Percentiles rank a stretch among this genome's conserved stretches.
Conservation (phyloP, 2,797 vertebrate genomes). For the Sebastolobus alascanus region DNA sequence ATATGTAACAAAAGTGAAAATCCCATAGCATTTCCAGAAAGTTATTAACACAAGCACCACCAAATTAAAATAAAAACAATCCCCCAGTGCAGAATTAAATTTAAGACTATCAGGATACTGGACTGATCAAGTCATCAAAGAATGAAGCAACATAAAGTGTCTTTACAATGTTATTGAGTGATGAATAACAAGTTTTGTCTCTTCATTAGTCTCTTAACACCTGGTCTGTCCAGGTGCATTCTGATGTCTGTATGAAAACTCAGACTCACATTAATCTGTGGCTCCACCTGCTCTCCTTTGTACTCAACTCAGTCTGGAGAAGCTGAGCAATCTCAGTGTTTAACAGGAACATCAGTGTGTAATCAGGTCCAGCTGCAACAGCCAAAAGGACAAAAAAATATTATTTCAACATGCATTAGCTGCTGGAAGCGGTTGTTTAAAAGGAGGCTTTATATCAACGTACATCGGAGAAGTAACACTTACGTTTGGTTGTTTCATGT, state of each 20-base stretch:
- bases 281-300: neutral
- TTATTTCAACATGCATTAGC: neutral
- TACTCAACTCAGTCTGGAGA: neutral
- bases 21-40: neutral
- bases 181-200: neutral
- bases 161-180: neutral
- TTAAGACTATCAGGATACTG: neutral
- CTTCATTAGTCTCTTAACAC: neutral
- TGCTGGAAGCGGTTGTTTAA: neutral
- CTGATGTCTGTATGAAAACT: neutral
- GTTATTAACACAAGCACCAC: neutral
- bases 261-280: neutral
- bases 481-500: slow-evolving; percentile 14
- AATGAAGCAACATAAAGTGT: slow-evolving; percentile 14
- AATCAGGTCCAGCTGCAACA: neutral
- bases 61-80: neutral
- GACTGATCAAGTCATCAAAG: neutral
- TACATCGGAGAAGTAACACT: neutral
- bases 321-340: neutral
- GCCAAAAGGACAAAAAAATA: neutral
- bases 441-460: neutral
- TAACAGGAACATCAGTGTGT: neutral
- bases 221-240: neutral
- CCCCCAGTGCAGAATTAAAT: neutral
- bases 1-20: neutral